These are phyloP conservation scores for Tetramorium bicarinatum DNA, from an alignment of 2,888 invertebrate genomes.

Conservation along the genomic window DNA sequence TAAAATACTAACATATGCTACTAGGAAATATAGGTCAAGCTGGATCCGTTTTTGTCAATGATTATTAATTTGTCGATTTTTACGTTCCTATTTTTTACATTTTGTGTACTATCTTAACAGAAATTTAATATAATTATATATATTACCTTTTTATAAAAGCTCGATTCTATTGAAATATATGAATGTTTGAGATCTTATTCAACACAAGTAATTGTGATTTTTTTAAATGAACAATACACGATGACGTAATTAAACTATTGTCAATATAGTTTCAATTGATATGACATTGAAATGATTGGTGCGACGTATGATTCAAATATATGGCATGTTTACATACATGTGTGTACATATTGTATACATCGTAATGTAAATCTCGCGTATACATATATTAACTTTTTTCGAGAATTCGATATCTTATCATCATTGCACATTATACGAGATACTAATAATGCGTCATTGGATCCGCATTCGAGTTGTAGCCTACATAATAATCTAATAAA, in stretches of 20 bases:
- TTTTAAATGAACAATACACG: background rate
- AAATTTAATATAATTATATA: background rate
- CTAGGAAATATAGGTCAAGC: too few species aligned
- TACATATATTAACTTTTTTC: background rate
- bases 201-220: background rate
- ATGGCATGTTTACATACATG: background rate
- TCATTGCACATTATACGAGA: background rate
- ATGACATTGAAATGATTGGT: background rate
- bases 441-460: background rate
- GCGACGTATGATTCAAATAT: background rate
- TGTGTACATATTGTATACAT: background rate
- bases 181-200: too few species aligned
- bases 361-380: background rate
- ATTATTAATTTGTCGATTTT: background rate
- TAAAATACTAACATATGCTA: too few species aligned
- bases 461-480: background rate
- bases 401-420: background rate
- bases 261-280: background rate
- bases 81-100: background rate
- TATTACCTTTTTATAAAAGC: too few species aligned
- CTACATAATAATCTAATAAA: background rate
- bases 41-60: too few species aligned
- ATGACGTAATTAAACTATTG: conserved; percentile 1
- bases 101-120: background rate
- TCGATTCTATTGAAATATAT: background rate